Conservation (phyloP, 2,888 invertebrate species). For the Oxytorus armatus region DNA sequence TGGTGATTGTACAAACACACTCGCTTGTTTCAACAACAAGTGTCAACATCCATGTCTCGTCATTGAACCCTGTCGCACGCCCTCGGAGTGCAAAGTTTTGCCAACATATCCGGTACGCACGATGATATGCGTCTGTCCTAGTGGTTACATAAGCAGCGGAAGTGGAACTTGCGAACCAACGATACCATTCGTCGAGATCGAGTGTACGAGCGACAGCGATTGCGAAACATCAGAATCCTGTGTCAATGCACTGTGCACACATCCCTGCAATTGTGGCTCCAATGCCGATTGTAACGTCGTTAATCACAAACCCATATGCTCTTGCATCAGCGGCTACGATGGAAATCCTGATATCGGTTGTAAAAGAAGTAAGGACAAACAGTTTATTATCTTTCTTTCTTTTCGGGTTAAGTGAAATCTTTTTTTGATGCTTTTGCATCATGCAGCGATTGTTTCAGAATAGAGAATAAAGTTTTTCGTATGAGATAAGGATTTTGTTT, state of each 20-base stretch:
- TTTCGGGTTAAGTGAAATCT: too few species aligned
- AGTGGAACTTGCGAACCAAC: conserved; percentile 92
- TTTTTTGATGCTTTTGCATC: neutral
- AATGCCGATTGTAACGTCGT: conserved; percentile 94
- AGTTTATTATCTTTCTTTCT: neutral
- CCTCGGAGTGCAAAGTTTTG: conserved; percentile 92
- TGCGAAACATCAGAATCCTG: conserved; percentile 93
- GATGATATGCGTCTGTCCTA: conserved; percentile 95
- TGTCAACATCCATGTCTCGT: conserved; percentile 93
- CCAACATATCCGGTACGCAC: conserved; percentile 93
- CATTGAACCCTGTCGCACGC: conserved; percentile 91
- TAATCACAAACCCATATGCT: conserved; percentile 94
- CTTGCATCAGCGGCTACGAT: conserved; percentile 92
- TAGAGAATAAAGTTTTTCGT: too few species aligned
- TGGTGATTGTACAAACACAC: conserved; percentile 91
- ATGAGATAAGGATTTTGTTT: neutral
- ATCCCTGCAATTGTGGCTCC: conserved; percentile 94
- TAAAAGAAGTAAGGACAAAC: conserved; percentile 85
- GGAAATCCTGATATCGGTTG: conserved; percentile 95
- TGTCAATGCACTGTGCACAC: conserved; percentile 91
- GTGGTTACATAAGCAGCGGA: conserved; percentile 94
- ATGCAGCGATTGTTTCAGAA: neutral
- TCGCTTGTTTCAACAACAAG: conserved; percentile 92
- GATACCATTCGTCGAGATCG: conserved; percentile 87
- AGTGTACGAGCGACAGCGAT: conserved; percentile 91